Evolutionary conservation across 35 echinoderm and acorn worm species (phyloP).

Genomic region (Ophioderma brevispina): DNA sequence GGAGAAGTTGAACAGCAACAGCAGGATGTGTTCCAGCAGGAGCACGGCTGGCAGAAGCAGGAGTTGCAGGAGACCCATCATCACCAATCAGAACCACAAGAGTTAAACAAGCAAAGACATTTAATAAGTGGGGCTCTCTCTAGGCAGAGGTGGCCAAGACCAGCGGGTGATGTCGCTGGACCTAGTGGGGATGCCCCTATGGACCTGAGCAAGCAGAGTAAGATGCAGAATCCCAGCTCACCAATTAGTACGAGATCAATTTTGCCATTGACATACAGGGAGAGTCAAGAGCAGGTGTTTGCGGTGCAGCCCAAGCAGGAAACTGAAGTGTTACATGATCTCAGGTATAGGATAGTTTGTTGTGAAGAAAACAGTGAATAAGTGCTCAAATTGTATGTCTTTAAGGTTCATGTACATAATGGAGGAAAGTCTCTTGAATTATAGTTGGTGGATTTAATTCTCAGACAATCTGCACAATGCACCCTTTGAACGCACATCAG

Average conservation of each 20-base stretch:
- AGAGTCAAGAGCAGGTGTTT: neutral
- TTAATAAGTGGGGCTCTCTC: no score
- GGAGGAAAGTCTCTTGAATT: no score
- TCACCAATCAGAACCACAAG: no score
- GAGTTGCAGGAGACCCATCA: no score
- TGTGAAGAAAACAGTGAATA: no score
- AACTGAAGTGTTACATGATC: neutral
- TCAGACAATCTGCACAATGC: no score
- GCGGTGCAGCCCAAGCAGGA: neutral
- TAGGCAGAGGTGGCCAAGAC: no score
- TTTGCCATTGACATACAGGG: neutral
- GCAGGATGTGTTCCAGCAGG: neutral
- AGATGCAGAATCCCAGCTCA: neutral
- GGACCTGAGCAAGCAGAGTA: neutral
- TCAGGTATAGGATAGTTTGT: neutral
- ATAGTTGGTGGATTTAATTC: no score
- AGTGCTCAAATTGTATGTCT: no score
- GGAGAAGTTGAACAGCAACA: neutral
- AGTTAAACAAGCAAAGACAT: no score
- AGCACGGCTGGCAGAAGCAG: neutral
- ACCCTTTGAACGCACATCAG: no score
- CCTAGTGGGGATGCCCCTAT: neutral
- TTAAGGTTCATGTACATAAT: no score
- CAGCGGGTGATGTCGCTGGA: neutral
- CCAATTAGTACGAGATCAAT: neutral